Evolutionary conservation across 2,113 vertebrate genomes (phyloP), one percentile per base, ranked within the genome.

Genomic region (Merops nubicus): DNA sequence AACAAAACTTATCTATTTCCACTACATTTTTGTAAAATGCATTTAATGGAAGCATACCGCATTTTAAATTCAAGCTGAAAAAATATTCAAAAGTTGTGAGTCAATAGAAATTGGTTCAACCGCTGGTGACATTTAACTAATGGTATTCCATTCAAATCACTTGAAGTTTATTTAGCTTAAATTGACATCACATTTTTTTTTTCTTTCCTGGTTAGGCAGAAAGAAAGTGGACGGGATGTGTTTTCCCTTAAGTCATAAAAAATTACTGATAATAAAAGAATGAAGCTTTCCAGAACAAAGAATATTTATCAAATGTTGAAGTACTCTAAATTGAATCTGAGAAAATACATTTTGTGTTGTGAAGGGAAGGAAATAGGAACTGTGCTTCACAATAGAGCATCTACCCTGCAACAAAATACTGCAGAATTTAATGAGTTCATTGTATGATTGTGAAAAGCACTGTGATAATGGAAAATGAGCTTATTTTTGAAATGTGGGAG

Each of bases 161-260:
- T 10, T 77, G 43, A 86, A 90, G 40, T 93, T 94, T 92, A 92
- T 92, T 93, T 86, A 65, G 36, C 29, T 94, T 88, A 87, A 91
- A 85, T 78, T 86, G 0, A 15, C 14, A 78, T 85, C 29, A 48
- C 45, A 74, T 5, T 34, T 47, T 77, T 59, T 87, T 82, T 56
- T 68, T 75, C 70, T 90, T 94, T 70, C 53, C 15, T 64, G 9
- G 9, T 80, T 86, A 69, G 23, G 28, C 47, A 88, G 65, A 85
- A 76, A 91, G 38, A 86, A 95, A 92, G 17, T 77, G 8, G 16
- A 92, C 93, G 12, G 29, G n/a, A 70, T 73, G 6, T 38, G 31
- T 68, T 94, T 88, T 86, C 53, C 26, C 33, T 59, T 67, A 77
- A 81, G 60, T 73, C 62, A 87, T 15, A 82, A 75, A 75, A 93